Conservation (phyloP, 2,888 invertebrate species). For the Agrochola lychnidis region DNA sequence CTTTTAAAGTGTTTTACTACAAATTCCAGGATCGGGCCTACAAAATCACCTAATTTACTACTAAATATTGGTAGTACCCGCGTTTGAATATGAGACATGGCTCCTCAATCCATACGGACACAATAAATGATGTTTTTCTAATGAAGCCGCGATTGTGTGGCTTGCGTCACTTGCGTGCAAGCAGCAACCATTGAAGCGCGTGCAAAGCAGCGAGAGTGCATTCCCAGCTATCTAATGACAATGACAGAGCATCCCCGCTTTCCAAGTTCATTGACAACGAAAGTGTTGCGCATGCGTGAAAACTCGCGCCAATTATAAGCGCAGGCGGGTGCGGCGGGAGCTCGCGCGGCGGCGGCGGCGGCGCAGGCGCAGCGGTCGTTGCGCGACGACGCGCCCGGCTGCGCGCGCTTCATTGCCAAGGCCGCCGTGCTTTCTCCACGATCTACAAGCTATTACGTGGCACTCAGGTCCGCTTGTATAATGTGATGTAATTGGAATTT, state of each 20-base stretch:
- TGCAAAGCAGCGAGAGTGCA: conserved; percentile 88
- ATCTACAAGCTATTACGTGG: conserved; percentile 81
- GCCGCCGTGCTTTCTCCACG: conserved; percentile 87
- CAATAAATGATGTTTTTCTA: conserved; percentile 61
- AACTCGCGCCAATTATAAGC: conserved; percentile 84
- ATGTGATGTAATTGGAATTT: conserved; percentile 84
- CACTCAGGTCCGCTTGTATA: conserved; percentile 79
- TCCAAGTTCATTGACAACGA: conserved; percentile 90
- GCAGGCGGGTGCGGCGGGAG: conserved; percentile 58
- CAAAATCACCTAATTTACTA: no score
- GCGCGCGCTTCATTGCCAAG: conserved; percentile 87
- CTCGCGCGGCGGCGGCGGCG: conserved; percentile 18
- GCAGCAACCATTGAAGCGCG: conserved; percentile 73
- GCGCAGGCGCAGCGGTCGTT: conserved; percentile 67
- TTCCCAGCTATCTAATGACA: conserved; percentile 88
- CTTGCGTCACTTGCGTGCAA: conserved; percentile 82
- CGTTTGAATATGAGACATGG: no score
- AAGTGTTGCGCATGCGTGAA: conserved; percentile 88
- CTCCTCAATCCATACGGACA: no score
- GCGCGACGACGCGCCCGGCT: conserved; percentile 76
- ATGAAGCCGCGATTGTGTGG: conserved; percentile 62
- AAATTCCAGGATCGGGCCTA: no score
- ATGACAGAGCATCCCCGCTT: conserved; percentile 89
- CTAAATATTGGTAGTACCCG: no score
- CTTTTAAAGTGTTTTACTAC: no score